Conservation (phyloP, 2,888 invertebrate genomes). For the Lithophane socia region DNA sequence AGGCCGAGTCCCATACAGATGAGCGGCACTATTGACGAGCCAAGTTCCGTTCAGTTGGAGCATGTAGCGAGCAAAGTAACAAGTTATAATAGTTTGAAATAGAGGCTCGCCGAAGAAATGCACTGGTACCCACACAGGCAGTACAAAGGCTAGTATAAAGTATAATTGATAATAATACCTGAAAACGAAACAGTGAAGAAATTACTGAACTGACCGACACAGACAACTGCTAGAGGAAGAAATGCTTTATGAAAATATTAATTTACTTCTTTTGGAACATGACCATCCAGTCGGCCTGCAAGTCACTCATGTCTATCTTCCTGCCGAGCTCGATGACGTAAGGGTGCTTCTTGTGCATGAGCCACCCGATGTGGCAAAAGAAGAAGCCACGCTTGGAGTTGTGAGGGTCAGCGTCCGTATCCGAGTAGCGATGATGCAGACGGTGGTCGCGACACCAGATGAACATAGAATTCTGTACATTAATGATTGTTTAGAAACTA, state of each 20-base stretch:
- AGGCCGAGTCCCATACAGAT: slow-evolving; percentile 94
- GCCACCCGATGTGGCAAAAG: slow-evolving; percentile 97
- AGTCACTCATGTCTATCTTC: slow-evolving; percentile 94
- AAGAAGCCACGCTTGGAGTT: slow-evolving; percentile 95
- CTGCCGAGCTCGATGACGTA: slow-evolving; percentile 92
- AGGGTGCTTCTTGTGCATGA: slow-evolving; percentile 95
- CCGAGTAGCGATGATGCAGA: slow-evolving; percentile 94
- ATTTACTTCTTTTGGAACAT: slow-evolving; percentile 94
- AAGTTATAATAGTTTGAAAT: slow-evolving; percentile 90
- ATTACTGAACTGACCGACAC: neutral
- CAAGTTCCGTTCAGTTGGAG: slow-evolving; percentile 94
- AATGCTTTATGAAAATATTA: neutral
- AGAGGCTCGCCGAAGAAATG: slow-evolving; percentile 93
- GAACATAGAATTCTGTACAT: slow-evolving; percentile 92
- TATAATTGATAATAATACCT: slow-evolving; percentile 92
- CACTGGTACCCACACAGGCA: slow-evolving; percentile 92
- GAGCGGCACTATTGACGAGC: slow-evolving; percentile 95
- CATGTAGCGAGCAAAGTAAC: slow-evolving; percentile 91
- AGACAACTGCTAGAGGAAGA: neutral
- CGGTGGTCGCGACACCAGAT: slow-evolving; percentile 96
- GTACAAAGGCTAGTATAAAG: slow-evolving; percentile 89
- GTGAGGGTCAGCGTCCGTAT: slow-evolving; percentile 94
- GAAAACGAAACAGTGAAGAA: slow-evolving; percentile 72
- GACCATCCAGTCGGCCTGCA: slow-evolving; percentile 93
- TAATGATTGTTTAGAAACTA: neutral